Base-by-base conservation (phyloP, 2,888 invertebrate genomes). In the Dryocosmus kuriphilus region DNA sequence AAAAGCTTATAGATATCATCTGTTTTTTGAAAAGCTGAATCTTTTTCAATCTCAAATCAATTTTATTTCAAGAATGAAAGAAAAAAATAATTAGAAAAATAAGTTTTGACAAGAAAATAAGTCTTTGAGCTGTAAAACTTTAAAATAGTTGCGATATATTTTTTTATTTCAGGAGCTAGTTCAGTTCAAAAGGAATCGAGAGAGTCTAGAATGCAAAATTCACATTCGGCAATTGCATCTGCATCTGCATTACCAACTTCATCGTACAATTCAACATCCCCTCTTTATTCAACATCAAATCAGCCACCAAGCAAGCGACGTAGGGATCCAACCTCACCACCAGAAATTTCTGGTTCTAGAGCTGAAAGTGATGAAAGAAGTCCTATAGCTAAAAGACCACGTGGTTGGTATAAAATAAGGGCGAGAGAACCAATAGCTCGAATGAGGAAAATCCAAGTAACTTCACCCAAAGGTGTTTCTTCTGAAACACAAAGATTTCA, bases 351-450 rank as follows among this genome's bases (percentile, higher is more conserved):
- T 32, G 57, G 3, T n/a, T 46, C 27, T 9, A 30, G n/a, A 74
- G 16, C 75, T 3, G 38, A 32, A 0, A 73, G 67, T 41, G 85
- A 85, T 1, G 65, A 73, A 19, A 78, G 74, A 27, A 90, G 91
- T 79, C 91, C 91, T 1, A 75, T 86, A 1, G 84, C 88, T 1
- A 91, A 91, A 78, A 88, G 89, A 63, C 88, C 86, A 6, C 85
- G 89, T 0, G 88, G 88, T 35, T 89, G 90, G 90, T 86, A 88
- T 76, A 88, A 84, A 73, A 87, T 91, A 60, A 88, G 85, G 27
- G 88, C 76, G 2, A 87, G 91, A 38, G 86, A 88, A 32, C 91
- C 91, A 3, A 89, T 91, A 5, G 85, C 87, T 0, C 81, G 91
- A 16, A 89, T 91, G 90, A 86, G 87, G 75, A 85, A 80, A 30